phyloP scores from a whole-genome alignment of 2,888 invertebrate species.

The Notodonta dromedarius region DNA sequence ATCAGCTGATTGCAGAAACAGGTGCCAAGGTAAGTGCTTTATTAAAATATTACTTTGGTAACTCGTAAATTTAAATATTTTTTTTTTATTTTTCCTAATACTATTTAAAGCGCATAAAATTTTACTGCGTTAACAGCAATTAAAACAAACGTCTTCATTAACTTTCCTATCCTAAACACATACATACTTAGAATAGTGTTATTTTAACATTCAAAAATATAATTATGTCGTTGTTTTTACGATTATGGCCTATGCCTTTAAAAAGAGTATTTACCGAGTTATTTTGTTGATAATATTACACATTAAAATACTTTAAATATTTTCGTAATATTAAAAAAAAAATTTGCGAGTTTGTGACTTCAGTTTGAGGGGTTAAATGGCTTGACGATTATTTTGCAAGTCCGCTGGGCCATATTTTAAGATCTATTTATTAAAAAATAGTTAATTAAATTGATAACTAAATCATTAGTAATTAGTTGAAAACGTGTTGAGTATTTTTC shows the following conservation, averaged over 20 bases:
- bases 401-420: too few relatives aligned
- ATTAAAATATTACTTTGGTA: constrained; percentile 17
- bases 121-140: not conserved
- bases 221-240: constrained; percentile 18
- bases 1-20: constrained; percentile 32
- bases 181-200: not conserved
- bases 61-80: not conserved
- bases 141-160: not conserved
- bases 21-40: constrained; percentile 47
- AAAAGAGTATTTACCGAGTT: too few relatives aligned
- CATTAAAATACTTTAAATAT: too few relatives aligned
- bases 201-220: not conserved
- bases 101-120: not conserved
- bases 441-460: too few relatives aligned
- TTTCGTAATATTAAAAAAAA: not conserved
- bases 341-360: not conserved
- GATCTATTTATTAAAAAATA: too few relatives aligned
- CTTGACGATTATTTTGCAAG: too few relatives aligned
- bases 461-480: too few relatives aligned
- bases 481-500: too few relatives aligned
- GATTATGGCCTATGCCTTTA: constrained; percentile 11
- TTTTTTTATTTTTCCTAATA: not conserved
- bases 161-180: not conserved
- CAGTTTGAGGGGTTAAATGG: not conserved
- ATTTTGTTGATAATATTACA: too few relatives aligned